Conservation (phyloP, 2,113 vertebrate genomes). For the Poeciliopsis occidentalis region DNA sequence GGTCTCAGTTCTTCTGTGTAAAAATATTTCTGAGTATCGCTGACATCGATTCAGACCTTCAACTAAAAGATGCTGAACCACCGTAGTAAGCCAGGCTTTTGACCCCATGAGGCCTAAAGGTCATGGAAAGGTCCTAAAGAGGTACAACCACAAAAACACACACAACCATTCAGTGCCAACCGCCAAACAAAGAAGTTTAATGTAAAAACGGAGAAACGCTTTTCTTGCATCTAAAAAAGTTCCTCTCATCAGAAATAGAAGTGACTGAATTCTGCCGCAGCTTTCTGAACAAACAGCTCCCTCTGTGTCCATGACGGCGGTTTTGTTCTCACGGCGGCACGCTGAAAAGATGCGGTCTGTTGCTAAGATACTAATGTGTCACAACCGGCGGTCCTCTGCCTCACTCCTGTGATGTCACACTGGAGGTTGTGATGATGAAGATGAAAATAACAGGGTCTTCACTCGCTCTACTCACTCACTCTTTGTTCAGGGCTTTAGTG, state of each 20-base stretch:
- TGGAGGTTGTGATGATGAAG: conserved; percentile 44
- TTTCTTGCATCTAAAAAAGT: neutral
- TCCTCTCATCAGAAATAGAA: neutral
- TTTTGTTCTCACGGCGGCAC: conserved; percentile 47
- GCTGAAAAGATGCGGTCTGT: conserved; percentile 73
- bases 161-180: neutral
- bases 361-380: conserved; percentile 82
- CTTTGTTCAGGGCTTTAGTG: neutral
- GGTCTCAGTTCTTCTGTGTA: no score
- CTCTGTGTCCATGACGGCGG: conserved; percentile 30
- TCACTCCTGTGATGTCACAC: conserved; percentile 61
- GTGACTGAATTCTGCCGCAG: neutral
- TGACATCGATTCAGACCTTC: neutral
- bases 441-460: conserved; percentile 37
- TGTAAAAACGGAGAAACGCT: neutral
- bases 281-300: conserved; percentile 18
- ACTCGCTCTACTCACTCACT: conserved; percentile 18
- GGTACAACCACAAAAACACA: neutral
- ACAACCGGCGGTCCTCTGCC: conserved; percentile 56
- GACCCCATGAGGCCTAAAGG: neutral
- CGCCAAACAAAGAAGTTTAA: conserved; percentile 6
- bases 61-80: neutral
- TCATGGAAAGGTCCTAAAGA: neutral
- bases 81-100: neutral
- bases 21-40: no score